These are phyloP conservation scores for Stenotaenia linearis DNA, from an alignment of 2,888 invertebrate species.

Conservation along the genomic window DNA sequence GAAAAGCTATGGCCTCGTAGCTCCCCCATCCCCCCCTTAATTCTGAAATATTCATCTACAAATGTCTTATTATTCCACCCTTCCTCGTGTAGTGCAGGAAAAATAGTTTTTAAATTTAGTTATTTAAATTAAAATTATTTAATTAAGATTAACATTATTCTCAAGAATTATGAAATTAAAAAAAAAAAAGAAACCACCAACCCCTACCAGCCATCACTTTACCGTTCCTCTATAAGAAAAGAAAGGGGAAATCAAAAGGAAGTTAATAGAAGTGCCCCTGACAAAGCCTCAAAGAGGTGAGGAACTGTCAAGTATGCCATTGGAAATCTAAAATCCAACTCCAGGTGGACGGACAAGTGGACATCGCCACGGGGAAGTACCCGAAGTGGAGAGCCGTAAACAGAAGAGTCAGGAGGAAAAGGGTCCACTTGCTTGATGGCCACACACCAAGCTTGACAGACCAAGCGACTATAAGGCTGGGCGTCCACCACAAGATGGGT, in stretches of 20 bases:
- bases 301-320: slow-evolving; percentile 9
- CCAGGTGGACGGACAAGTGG: slow-evolving; percentile 14
- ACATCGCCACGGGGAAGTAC: neutral
- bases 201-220: neutral
- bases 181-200: neutral
- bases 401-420: slow-evolving; percentile 23
- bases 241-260: neutral
- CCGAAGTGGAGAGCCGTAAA: neutral
- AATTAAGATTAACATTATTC: too few relatives aligned
- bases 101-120: too few relatives aligned
- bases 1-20: too few relatives aligned
- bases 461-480: slow-evolving; percentile 2
- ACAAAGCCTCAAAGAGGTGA: slow-evolving; percentile 22
- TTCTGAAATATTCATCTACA: too few relatives aligned
- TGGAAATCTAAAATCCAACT: slow-evolving; percentile 4
- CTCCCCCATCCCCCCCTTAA: too few relatives aligned
- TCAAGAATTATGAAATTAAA: neutral
- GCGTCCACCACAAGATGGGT: neutral
- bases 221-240: neutral
- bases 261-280: slow-evolving; percentile 3
- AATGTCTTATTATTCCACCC: too few relatives aligned
- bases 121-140: too few relatives aligned
- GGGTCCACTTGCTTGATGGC: neutral
- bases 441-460: slow-evolving; percentile 17
- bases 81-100: too few relatives aligned